Evolutionary conservation across 2,888 invertebrate genomes (phyloP), one percentile per base, ranked within the genome.

Genomic region (Hipparchia semele): DNA sequence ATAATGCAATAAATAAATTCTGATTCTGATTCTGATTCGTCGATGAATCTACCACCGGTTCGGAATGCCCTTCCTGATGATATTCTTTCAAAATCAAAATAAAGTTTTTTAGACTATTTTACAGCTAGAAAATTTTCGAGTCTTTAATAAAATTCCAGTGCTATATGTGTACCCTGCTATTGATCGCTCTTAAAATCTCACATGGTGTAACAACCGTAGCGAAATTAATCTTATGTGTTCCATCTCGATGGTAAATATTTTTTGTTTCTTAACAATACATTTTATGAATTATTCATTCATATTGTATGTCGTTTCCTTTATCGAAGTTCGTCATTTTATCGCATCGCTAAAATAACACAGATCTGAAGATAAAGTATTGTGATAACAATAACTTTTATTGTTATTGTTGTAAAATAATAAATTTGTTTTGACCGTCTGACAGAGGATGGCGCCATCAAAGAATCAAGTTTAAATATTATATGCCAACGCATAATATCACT

Each of bases 231-330:
- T 74, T 49, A 33, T 46, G 39, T 65, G 72, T 76, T 67, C 68
- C 45, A 73, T 56, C 71, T 33, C 51, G 46, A 70, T 58, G 60
- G 23, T 45, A 70, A 23, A 56, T 51, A 71, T 66, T 62, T 62
- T 59, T 68, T 53, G 49, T 49, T 67, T 68, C 46, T 62, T n/a
- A 66, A 71, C 59, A 68, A 61, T 60, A 56, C 54, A 75, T 39
- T 13, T 54, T 71, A 76, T 74, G 65, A 76, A 76, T 72, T 68
- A 76, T 76, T 76, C 76, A 76, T 76, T 76, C 71, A 76, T 61
- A 68, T 68, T 65, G 60, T 12, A 58, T 53, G 56, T 13, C 8
- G n/a, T 53, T 45, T 53, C 10, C 10, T 56, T 70, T 72, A 74
- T 76, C 70, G 33, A 59, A 13, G 58, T 49, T 64, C 59, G 65